These are phyloP conservation scores for Leptosomus discolor DNA, from an alignment of 2,113 vertebrate species.

Conservation along the genomic window DNA sequence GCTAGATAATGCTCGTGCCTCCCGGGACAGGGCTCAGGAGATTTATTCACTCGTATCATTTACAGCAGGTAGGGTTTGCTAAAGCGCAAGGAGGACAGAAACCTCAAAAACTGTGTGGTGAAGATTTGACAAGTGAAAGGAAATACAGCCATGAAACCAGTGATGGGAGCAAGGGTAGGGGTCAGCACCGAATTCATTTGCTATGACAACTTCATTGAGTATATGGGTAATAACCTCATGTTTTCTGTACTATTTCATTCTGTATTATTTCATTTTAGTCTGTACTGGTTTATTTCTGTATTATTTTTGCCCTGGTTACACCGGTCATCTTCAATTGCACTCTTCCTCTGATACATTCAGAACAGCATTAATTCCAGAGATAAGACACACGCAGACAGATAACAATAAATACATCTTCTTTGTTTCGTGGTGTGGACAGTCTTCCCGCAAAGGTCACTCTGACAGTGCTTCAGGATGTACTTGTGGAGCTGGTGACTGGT, in stretches of 20 bases:
- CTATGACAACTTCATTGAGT: background rate
- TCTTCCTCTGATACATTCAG: background rate
- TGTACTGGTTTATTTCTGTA: background rate
- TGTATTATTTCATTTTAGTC: background rate
- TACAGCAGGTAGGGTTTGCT: background rate
- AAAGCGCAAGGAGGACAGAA: background rate
- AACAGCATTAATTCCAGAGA: background rate
- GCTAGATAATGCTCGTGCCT: background rate
- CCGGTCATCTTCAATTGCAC: background rate
- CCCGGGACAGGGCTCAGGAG: background rate
- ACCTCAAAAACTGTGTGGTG: background rate
- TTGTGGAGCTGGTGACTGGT: background rate
- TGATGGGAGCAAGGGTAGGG: background rate
- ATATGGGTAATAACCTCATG: background rate
- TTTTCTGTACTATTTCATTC: background rate
- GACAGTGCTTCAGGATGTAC: constrained; percentile 38
- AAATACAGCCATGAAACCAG: background rate
- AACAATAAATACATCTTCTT: constrained; percentile 37
- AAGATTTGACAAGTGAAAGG: background rate
- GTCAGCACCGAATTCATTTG: background rate
- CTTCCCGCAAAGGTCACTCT: constrained; percentile 33
- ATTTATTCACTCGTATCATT: background rate
- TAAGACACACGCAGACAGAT: background rate
- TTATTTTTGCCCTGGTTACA: background rate
- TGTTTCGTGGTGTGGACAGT: background rate